phyloP scores from a whole-genome alignment of 2,113 vertebrate genomes.

The Marmota flaviventris region DNA sequence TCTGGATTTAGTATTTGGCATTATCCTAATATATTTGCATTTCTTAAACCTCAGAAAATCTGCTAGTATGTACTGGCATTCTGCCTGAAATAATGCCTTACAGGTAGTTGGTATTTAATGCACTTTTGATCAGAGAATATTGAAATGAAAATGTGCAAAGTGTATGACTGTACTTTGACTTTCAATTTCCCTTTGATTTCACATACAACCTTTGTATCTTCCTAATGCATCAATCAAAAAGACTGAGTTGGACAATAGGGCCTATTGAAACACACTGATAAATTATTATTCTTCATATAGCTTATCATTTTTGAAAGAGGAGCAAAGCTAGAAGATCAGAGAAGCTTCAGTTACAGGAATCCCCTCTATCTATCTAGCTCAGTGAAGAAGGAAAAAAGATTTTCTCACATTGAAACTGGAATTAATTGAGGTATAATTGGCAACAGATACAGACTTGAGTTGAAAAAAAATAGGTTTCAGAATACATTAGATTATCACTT shows the following conservation, averaged over 20 bases:
- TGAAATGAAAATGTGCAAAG: constrained; percentile 19
- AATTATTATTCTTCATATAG: constrained; percentile 44
- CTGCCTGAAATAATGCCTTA: neutral
- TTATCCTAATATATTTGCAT: neutral
- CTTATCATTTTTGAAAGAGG: constrained; percentile 63
- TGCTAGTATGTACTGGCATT: neutral
- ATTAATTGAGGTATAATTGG: constrained; percentile 83
- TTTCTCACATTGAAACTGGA: constrained; percentile 76
- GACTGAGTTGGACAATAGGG: constrained; percentile 19
- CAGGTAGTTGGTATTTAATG: neutral
- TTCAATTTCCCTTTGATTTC: constrained; percentile 60
- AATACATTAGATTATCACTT: constrained; percentile 82
- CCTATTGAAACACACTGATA: constrained; percentile 56
- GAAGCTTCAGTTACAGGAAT: constrained; percentile 7
- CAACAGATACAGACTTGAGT: constrained; percentile 76
- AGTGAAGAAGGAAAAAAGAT: constrained; percentile 24
- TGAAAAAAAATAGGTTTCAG: constrained; percentile 78
- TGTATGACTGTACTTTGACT: neutral
- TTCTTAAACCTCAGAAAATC: neutral
- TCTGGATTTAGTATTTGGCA: constrained; percentile 34
- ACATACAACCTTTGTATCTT: neutral
- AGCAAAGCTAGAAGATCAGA: constrained; percentile 57
- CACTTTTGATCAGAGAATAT: constrained; percentile 23
- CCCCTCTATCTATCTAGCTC: neutral
- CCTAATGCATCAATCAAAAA: constrained; percentile 46